Percentiles rank a stretch among this genome's conserved stretches.
Conservation (phyloP, 2,797 vertebrate genomes). For the Microctenopoma stevenorrisi region DNA sequence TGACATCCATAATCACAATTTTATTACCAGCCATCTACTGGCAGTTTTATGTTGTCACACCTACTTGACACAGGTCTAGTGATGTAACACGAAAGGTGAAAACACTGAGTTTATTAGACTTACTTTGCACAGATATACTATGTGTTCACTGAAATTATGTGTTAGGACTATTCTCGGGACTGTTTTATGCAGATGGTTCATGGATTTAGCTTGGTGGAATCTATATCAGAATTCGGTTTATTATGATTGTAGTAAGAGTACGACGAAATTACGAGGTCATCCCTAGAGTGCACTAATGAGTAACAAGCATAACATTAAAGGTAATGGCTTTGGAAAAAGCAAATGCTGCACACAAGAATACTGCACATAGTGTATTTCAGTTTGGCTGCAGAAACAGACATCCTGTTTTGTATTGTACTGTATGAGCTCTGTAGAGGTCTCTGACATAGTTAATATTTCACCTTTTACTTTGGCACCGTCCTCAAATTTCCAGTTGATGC, state of each 20-base stretch:
- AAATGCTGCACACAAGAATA: too few species aligned
- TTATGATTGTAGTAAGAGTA: too few species aligned
- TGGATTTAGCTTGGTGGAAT: constrained; percentile 9
- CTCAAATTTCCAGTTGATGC: constrained; percentile 21
- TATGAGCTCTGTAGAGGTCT: constrained; percentile 3
- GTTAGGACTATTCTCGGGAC: neutral
- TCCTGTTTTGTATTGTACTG: neutral
- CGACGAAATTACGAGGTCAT: too few species aligned
- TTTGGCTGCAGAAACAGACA: neutral
- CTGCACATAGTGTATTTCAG: neutral
- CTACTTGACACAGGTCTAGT: neutral
- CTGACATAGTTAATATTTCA: neutral
- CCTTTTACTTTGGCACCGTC: neutral
- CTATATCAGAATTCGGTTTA: neutral
- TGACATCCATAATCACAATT: neutral
- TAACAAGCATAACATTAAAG: too few species aligned
- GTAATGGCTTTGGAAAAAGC: too few species aligned
- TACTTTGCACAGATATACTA: neutral
- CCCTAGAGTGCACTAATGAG: too few species aligned
- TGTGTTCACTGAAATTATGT: neutral
- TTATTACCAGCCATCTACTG: neutral
- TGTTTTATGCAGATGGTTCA: neutral
- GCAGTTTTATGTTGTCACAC: constrained; percentile 2
- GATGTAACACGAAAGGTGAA: neutral
- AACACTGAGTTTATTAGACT: neutral